Percentiles rank a stretch among this genome's conserved stretches.
Conservation (phyloP, 2,797 vertebrate species). For the Diceros bicornis region DNA sequence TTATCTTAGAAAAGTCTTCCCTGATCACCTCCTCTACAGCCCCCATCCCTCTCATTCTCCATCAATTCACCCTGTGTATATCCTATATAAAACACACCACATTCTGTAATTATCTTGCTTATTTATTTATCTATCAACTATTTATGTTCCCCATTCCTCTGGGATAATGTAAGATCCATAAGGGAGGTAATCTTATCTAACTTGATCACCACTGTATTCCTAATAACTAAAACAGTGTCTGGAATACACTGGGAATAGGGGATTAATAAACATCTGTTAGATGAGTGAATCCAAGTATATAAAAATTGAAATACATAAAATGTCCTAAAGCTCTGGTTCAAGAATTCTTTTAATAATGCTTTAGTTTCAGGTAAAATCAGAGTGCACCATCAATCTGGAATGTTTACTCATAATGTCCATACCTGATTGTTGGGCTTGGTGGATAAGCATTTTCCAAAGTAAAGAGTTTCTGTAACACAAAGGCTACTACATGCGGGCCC, state of each 20-base stretch:
- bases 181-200: slow-evolving; percentile 14
- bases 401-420: slow-evolving; percentile 63
- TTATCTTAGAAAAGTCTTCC: slow-evolving; percentile 28
- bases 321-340: slow-evolving; percentile 39
- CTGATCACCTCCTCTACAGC: background rate
- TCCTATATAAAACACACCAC: background rate
- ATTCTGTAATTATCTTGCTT: background rate
- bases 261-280: slow-evolving; percentile 19
- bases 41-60: background rate
- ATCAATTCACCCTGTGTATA: background rate
- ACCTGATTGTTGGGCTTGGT: slow-evolving; percentile 96
- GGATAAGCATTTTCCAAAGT: slow-evolving; percentile 97
- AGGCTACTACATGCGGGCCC: slow-evolving; percentile 97
- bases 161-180: background rate
- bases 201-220: background rate
- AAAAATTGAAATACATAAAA: slow-evolving; percentile 46
- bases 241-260: background rate
- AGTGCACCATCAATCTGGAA: background rate
- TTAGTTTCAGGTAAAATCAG: slow-evolving; percentile 51
- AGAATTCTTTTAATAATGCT: slow-evolving; percentile 51
- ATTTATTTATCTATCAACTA: background rate
- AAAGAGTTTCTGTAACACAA: slow-evolving; percentile 96
- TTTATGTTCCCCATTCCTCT: background rate
- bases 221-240: slow-evolving; percentile 16
- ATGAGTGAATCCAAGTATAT: slow-evolving; percentile 3